phyloP scores from a whole-genome alignment of 2,113 vertebrate species.

The Hystrix brachyura region DNA sequence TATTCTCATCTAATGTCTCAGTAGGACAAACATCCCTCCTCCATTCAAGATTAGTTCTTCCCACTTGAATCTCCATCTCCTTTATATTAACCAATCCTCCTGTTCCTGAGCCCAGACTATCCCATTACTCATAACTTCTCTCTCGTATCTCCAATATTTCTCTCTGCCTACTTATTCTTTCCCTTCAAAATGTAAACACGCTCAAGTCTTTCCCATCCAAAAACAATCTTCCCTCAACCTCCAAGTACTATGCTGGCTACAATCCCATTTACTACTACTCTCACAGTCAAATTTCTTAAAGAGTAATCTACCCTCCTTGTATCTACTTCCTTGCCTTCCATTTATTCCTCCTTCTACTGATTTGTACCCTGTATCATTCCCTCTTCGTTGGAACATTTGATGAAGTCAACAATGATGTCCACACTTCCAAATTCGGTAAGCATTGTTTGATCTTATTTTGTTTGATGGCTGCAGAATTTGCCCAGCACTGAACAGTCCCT shows the following conservation, averaged over 20 bases:
- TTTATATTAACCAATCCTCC: background rate
- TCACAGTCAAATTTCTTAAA: slow-evolving; percentile 6
- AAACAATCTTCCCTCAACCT: slow-evolving; percentile 27
- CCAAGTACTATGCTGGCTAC: background rate
- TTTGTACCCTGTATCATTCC: background rate
- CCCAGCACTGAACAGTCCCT: background rate
- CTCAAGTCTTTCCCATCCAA: background rate
- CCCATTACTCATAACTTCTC: background rate
- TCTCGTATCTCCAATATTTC: background rate
- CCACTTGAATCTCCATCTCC: background rate
- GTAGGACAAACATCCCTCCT: background rate
- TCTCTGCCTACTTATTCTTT: background rate
- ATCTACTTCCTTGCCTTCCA: background rate
- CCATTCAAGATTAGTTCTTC: background rate
- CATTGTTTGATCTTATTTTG: background rate
- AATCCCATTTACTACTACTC: slow-evolving; percentile 11
- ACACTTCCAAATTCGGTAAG: slow-evolving; percentile 36
- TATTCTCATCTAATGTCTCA: slow-evolving; percentile 10
- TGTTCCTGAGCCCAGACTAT: background rate
- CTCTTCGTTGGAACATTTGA: background rate
- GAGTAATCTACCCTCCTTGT: background rate
- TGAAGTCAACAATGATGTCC: slow-evolving; percentile 23
- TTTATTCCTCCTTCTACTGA: background rate
- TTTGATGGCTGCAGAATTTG: background rate
- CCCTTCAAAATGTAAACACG: slow-evolving; percentile 18